Base-by-base conservation (phyloP, 2,888 invertebrate genomes). In the Erynnis tages region DNA sequence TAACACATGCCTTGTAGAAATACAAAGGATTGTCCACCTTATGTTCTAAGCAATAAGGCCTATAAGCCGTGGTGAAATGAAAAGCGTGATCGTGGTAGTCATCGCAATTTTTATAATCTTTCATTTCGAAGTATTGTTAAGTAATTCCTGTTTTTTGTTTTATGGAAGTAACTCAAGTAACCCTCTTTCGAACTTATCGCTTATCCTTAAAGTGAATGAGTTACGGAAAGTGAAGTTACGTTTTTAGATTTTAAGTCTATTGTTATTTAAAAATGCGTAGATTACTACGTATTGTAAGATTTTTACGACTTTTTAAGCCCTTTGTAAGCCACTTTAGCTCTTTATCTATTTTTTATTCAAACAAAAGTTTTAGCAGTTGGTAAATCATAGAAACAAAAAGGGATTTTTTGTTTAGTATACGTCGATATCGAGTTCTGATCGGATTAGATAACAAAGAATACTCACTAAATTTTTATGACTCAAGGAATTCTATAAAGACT, bases 71-170 rank as follows among this genome's bases (percentile, higher is more conserved):
- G 11, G 13, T 19, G 3, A 17, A 27, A 25, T 17, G 27, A 19
- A 19, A 38, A 19, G 11, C 7, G 25, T 5, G 13, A 10, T 30
- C 23, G 4, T 38, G 30, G 30, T 56, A 65, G 69, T 76, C 78
- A 75, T 76, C 62, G 69, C 68, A 70, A 74, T 74, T 71, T 71
- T 56, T 63, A 46, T 49, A 49, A 53, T 52, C 45, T 34, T 47
- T 44, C 25, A n/a, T 11, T 50, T 44, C 8, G 16, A 43, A 41
- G 43, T 41, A 43, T 50, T 32, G 41, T 49, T 32, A 41, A 41
- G 34, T 41, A 17, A 41, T 41, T 49, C 19, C 25, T 29, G 19
- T 41, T 34, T 40, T 49, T 45, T 34, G 14, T 34, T 34, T 34
- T 35, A 27, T 41, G 21, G 19, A 8, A 13, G 16, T 25, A 10